These are phyloP conservation scores for Corythornis madagascariensis DNA, from an alignment of 2,113 vertebrate genomes.

Conservation along the genomic window DNA sequence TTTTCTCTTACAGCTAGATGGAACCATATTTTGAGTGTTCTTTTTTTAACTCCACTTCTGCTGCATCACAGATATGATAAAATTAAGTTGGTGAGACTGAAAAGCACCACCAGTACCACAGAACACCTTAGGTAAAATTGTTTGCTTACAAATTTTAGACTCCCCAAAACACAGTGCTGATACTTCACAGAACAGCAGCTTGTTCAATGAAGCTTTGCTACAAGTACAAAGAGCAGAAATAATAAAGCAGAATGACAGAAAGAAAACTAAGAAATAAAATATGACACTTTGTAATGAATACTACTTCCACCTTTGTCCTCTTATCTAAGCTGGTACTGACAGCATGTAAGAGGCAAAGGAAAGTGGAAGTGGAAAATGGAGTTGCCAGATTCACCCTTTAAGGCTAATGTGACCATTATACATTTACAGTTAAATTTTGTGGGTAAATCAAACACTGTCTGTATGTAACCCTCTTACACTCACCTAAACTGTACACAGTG, in stretches of 20 bases:
- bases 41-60: neutral
- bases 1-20: neutral
- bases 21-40: neutral
- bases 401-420: neutral
- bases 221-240: neutral
- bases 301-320: neutral
- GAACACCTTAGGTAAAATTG: neutral
- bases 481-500: neutral
- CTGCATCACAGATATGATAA: neutral
- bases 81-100: neutral
- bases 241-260: neutral
- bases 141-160: neutral
- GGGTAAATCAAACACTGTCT: neutral
- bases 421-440: neutral
- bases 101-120: neutral
- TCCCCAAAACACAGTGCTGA: neutral
- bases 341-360: neutral
- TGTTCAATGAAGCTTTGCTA: neutral
- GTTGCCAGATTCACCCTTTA: neutral
- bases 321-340: neutral
- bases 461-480: neutral
- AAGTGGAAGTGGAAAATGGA: neutral
- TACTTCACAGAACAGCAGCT: neutral
- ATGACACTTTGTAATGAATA: neutral
- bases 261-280: neutral